Evolutionary conservation across 2,113 vertebrate genomes (phyloP), one percentile per base, ranked within the genome.

Genomic region (Panthera uncia): DNA sequence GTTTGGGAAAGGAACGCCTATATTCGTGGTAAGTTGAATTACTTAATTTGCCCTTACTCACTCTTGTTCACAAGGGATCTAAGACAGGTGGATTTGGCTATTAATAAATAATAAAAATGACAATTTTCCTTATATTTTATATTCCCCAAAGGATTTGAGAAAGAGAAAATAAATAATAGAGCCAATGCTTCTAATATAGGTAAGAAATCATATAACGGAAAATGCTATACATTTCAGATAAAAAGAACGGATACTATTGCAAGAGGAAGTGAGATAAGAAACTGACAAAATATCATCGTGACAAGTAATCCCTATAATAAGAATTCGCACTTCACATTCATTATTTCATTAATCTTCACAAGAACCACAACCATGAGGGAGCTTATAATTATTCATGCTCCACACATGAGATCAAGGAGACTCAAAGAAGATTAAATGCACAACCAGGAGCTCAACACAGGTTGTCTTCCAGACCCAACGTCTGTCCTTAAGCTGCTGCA

Each of bases 21-120:
- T 25, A 38, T 91, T 96, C 50, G 38, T 27, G 65, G 82, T 69
- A 91, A 91, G 93, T 66, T 31, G 18, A 89, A 79, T 81, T 91
- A 38, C 36, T 94, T 94, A 85, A 65, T 85, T 71, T 73, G 55
- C 1, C 71, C 38, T 63, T 45, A 61, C 9, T 84, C 14, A 79
- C 18, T 81, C 55, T 55, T 80, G 6, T 74, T 92, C 66, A 82
- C 66, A 55, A 82, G 68, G 21, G 7, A 89, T 71, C 18, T 29
- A n/a, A 97, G 36, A 45, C 7, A 80, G 14, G 41, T 50, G 88
- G 69, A 41, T 45, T 15, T 68, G 82, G 12, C 25, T 79, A 73
- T 89, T 96, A 81, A 85, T 73, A 91, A 95, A 88, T 89, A 81
- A 79, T 86, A 81, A 79, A 91, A 94, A 63, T 27, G 52, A 61